Conservation (phyloP, 2,797 vertebrate species). For the Odontamblyopus rebecca region DNA sequence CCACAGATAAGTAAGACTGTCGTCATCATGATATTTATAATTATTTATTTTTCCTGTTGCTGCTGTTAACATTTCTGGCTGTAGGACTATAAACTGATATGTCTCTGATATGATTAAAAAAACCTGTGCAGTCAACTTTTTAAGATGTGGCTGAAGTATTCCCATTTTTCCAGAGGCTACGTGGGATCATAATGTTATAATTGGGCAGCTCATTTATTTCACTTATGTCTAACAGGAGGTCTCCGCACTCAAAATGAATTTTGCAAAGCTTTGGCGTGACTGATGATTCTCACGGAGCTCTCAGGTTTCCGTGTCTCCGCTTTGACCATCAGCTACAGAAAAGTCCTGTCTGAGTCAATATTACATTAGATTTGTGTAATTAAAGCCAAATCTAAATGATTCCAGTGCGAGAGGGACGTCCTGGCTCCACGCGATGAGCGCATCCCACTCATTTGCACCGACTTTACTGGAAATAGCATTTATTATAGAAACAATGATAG, state of each 20-base stretch:
- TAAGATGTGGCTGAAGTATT: conserved; percentile 29
- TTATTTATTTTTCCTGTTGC: neutral
- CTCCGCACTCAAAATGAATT: conserved; percentile 62
- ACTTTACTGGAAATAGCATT: conserved; percentile 74
- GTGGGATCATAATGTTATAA: conserved; percentile 68
- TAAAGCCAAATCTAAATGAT: conserved; percentile 43
- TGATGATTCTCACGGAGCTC: conserved; percentile 51
- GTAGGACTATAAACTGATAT: neutral
- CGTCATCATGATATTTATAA: neutral
- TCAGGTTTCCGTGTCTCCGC: conserved; percentile 33
- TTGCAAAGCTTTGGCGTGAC: conserved; percentile 59
- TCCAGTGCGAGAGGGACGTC: conserved; percentile 35
- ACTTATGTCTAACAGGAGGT: conserved; percentile 63
- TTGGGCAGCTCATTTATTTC: conserved; percentile 72
- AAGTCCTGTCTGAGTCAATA: conserved; percentile 20
- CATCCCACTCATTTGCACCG: conserved; percentile 62
- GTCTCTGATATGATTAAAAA: neutral
- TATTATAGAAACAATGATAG: conserved; percentile 77
- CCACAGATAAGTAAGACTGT: neutral
- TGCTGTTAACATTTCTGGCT: neutral
- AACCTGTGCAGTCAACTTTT: neutral
- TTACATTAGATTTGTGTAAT: conserved; percentile 44
- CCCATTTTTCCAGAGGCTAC: conserved; percentile 25
- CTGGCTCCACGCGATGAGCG: conserved; percentile 59
- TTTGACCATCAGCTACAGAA: neutral